Base-by-base conservation (phyloP, 2,888 invertebrate genomes). In the Brachyptera risi region DNA sequence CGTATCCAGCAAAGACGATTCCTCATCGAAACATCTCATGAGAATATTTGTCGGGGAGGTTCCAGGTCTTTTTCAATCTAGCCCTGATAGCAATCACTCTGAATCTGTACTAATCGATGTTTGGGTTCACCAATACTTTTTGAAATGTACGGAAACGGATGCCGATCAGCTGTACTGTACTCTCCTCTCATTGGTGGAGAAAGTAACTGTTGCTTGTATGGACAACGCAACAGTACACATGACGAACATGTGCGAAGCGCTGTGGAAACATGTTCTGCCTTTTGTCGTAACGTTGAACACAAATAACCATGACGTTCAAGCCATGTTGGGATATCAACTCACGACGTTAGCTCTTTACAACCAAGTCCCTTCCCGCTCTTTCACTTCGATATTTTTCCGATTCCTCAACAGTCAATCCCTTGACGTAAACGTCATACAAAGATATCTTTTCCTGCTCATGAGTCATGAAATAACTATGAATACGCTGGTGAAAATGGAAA, bases 331-430 rank as follows among this genome's bases (percentile, higher is more conserved):
- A 11, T 35, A 19, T 15, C 21, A 54, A 4, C 35, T 54, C 11
- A 54, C 54, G 13, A 9, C 31, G 13, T 19, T 51, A 7, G 26
- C 50, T 7, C 31, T 51, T 4, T 17, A 26, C 7, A 1, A 3
- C 27, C 50, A 26, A 26, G 11, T 13, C 3, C 19, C 35, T 3
- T 37, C 37, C 9, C 19, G 35, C 15, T 54, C 54, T 4, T 54
- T 35, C 19, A 35, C 35, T 3, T 35, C 54, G 17, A 54, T 54
- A 17, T 54, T 54, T 23, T 35, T 19, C 21, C 35, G 54, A 9
- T 54, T 54, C 21, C 17, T 54, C 21, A 54, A 54, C 38, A 54
- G 54, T 19, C 54, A 19, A 21, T 23, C 23, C 3, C 19, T 54
- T 7, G 37, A 23, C 17, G 54, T 54, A 9, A 35, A 37, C 17